Conservation (phyloP, 2,113 vertebrate genomes). For the Empidonax alnorum region DNA sequence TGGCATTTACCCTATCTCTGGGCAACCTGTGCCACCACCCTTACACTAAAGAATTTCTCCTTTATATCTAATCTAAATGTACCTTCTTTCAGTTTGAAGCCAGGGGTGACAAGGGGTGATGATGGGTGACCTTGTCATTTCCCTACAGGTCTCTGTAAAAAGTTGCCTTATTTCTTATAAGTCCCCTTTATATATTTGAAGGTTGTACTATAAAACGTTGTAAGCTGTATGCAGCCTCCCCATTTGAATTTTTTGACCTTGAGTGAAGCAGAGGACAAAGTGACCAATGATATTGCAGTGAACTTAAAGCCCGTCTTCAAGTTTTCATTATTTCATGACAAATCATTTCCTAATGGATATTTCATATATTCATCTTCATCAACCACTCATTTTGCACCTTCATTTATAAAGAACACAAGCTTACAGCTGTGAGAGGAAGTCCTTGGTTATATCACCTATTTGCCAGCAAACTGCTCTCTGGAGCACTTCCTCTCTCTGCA, state of each 20-base stretch:
- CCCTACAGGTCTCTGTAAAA: neutral
- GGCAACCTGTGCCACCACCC: neutral
- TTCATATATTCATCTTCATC: neutral
- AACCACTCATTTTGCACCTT: neutral
- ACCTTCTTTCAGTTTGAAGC: neutral
- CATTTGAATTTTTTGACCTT: neutral
- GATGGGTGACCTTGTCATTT: neutral
- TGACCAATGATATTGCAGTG: neutral
- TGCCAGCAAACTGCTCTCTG: neutral
- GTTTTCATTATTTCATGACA: neutral
- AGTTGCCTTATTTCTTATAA: neutral
- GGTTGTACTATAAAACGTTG: neutral
- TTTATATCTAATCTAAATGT: neutral
- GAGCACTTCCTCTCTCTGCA: neutral
- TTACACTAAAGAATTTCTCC: neutral
- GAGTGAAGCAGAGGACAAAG: neutral
- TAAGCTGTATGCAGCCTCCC: neutral
- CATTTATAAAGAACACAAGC: neutral
- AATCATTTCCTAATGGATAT: neutral
- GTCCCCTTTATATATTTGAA: neutral
- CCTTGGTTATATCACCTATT: neutral
- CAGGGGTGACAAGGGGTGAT: too few relatives aligned
- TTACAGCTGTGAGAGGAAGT: neutral
- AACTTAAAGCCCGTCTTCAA: neutral
- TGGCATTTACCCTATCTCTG: neutral